These are phyloP conservation scores for Calliopsis andreniformis DNA, from an alignment of 1,140 invertebrate genomes.

Conservation along the genomic window DNA sequence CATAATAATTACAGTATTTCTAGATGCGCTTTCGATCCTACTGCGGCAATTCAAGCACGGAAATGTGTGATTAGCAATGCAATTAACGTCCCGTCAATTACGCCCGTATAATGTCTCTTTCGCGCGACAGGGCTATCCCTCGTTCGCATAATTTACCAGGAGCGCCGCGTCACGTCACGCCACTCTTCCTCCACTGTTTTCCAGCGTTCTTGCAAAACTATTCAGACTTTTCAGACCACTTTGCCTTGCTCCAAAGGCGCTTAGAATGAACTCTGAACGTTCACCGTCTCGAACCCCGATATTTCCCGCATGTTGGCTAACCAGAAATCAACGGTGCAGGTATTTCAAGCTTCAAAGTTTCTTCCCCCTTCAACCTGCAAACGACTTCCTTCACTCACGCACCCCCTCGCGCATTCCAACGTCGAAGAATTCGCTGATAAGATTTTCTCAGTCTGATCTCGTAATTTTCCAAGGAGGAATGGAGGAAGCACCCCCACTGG, in stretches of 20 bases:
- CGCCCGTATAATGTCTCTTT: background rate
- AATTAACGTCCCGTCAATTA: conserved; percentile 28
- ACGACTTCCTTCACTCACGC: too few relatives aligned
- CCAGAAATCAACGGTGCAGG: background rate
- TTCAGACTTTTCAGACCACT: too few relatives aligned
- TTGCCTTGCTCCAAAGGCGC: too few relatives aligned
- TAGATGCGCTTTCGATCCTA: background rate
- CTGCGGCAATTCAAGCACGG: background rate
- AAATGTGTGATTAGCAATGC: conserved; percentile 21
- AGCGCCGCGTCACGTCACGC: background rate
- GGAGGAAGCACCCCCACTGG: too few relatives aligned
- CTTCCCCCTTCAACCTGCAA: too few relatives aligned
- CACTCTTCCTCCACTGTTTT: background rate
- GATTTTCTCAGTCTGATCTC: background rate
- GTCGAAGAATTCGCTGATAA: background rate
- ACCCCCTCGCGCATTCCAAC: background rate
- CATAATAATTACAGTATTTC: background rate
- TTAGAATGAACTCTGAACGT: too few relatives aligned
- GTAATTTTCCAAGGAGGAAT: background rate
- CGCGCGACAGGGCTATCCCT: background rate
- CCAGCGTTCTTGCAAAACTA: too few relatives aligned
- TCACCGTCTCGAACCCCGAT: too few relatives aligned
- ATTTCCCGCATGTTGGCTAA: background rate
- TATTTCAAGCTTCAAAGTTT: background rate
- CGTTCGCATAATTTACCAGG: background rate